These are phyloP conservation scores for Apodemia hepburni DNA, from an alignment of 2,888 invertebrate genomes.

Conservation along the genomic window DNA sequence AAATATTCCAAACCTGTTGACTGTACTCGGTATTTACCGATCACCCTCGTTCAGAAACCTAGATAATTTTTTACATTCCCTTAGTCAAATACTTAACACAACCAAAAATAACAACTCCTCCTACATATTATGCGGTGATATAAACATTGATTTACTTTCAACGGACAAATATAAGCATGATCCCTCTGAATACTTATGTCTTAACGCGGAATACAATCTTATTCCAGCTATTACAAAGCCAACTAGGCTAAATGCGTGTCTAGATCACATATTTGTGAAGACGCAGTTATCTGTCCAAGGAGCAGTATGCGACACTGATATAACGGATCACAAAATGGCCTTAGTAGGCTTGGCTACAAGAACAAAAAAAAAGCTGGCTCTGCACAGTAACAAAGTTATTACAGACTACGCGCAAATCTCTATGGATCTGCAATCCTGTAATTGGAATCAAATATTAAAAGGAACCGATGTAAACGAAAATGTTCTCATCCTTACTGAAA, in stretches of 20 bases:
- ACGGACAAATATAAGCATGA: background rate
- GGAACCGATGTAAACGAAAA: background rate
- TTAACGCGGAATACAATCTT: constrained; percentile 8
- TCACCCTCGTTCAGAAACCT: constrained; percentile 6
- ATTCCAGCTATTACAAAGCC: constrained; percentile 10
- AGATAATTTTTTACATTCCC: background rate
- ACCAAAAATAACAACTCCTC: background rate
- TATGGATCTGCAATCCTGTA: background rate
- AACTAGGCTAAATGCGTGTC: background rate
- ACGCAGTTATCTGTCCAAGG: background rate
- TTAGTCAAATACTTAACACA: background rate
- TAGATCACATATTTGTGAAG: constrained; percentile 14
- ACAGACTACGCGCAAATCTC: background rate
- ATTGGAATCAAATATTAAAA: background rate
- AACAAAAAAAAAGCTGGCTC: background rate
- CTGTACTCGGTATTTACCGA: constrained; percentile 16
- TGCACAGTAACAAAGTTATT: background rate
- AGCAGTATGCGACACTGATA: background rate
- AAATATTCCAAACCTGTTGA: constrained; percentile 13
- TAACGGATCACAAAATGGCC: background rate
- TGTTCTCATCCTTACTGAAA: background rate
- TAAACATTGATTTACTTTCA: constrained; percentile 13
- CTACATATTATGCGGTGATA: constrained; percentile 12
- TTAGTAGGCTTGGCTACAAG: background rate
- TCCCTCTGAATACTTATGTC: constrained; percentile 4